Percentiles rank a stretch among this genome's conserved stretches.
Conservation (phyloP, 1,140 invertebrate genomes). For the Zaprionus africanus region DNA sequence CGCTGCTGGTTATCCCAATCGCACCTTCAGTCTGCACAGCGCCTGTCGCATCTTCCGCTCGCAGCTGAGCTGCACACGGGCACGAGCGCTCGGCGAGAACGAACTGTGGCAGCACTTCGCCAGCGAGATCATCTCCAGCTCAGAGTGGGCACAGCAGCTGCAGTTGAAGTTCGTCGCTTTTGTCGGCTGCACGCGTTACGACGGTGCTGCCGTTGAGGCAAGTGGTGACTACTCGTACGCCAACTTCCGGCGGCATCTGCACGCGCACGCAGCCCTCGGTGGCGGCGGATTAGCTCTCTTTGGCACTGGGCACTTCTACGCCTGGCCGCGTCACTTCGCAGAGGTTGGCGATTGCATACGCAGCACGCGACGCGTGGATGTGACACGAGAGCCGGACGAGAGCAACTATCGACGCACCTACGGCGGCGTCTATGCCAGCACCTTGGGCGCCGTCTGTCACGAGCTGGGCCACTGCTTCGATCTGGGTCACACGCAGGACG, state of each 20-base stretch:
- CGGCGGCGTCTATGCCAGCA: constrained; percentile 96
- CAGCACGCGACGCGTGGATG: constrained; percentile 87
- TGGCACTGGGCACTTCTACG: constrained; percentile 95
- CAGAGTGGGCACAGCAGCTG: constrained; percentile 86
- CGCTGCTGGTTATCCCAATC: constrained; percentile 91
- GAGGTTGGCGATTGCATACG: constrained; percentile 88
- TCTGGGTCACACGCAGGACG: constrained; percentile 94
- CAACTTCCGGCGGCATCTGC: constrained; percentile 90
- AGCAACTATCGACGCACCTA: constrained; percentile 93
- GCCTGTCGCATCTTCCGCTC: constrained; percentile 90
- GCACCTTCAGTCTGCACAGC: constrained; percentile 91
- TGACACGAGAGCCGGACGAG: constrained; percentile 92
- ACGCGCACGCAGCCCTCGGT: constrained; percentile 94
- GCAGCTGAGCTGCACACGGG: constrained; percentile 89
- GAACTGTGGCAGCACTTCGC: constrained; percentile 94
- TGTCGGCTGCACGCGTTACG: constrained; percentile 93
- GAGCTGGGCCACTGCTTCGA: constrained; percentile 98
- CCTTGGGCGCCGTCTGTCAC: constrained; percentile 96
- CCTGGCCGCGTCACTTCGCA: constrained; percentile 92
- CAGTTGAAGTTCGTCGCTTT: constrained; percentile 94
- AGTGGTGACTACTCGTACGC: constrained; percentile 88
- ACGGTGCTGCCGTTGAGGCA: constrained; percentile 86
- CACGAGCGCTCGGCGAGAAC: constrained; percentile 90
- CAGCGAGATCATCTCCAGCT: constrained; percentile 90
- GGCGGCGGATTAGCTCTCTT: constrained; percentile 95